phyloP scores from a whole-genome alignment of 1,140 invertebrate species.

The Lasioglossum albipes region DNA sequence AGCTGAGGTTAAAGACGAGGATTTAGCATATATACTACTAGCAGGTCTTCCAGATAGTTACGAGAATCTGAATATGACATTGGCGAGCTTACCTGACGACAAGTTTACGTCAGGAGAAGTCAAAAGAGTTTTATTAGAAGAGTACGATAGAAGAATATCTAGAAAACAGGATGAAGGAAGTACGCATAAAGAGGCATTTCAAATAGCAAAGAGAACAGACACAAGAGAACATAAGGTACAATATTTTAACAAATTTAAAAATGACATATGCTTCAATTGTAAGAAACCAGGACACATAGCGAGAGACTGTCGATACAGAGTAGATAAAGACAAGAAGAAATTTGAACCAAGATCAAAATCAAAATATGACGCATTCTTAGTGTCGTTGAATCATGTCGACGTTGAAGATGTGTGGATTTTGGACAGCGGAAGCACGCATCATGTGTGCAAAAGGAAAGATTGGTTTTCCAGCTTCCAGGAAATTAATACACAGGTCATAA shows the following conservation, averaged over 20 bases:
- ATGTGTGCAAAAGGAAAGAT: slow-evolving; percentile 10
- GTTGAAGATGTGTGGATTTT: slow-evolving; percentile 5
- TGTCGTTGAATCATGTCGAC: slow-evolving; percentile 12
- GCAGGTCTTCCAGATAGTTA: slow-evolving; percentile 19
- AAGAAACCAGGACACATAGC: background rate
- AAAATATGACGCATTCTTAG: slow-evolving; percentile 5
- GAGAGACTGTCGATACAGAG: background rate
- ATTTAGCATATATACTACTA: slow-evolving; percentile 25
- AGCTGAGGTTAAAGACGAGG: slow-evolving; percentile 12
- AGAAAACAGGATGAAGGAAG: background rate
- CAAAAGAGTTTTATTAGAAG: slow-evolving; percentile 13
- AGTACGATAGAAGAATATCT: slow-evolving; percentile 15
- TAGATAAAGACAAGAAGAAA: background rate
- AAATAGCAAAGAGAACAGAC: background rate
- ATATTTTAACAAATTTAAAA: too few relatives aligned
- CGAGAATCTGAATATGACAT: slow-evolving; percentile 8
- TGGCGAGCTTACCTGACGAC: slow-evolving; percentile 21
- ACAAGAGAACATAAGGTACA: background rate
- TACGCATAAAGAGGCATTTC: background rate
- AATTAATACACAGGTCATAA: background rate
- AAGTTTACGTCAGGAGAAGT: slow-evolving; percentile 33
- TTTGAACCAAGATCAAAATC: background rate
- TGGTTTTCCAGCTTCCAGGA: slow-evolving; percentile 19
- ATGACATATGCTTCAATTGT: too few relatives aligned
- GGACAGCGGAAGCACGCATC: slow-evolving; percentile 15